Evolutionary conservation across 2,113 vertebrate genomes (phyloP).

Genomic region (Onychostruthus taczanowskii): DNA sequence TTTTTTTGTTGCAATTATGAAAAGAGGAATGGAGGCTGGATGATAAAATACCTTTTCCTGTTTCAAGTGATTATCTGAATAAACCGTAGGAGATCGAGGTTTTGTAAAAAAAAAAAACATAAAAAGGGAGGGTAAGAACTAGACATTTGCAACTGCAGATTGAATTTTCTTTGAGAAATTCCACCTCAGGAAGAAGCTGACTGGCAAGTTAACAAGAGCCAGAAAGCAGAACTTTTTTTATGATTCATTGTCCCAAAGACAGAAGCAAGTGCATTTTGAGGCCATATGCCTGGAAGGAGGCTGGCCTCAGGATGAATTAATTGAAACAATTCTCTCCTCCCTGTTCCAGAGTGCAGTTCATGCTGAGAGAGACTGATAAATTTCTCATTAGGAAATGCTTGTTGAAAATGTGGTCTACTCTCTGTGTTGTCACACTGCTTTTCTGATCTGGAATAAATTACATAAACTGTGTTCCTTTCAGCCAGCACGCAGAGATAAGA

Average conservation of each 20-base stretch:
- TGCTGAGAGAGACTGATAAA: background rate
- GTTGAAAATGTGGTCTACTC: background rate
- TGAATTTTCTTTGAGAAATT: background rate
- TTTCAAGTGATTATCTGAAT: background rate
- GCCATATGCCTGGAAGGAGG: background rate
- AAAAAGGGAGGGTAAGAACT: background rate
- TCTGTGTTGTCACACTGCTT: background rate
- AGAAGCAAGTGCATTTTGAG: background rate
- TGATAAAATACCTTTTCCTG: background rate
- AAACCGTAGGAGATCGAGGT: background rate
- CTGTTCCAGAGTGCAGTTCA: background rate
- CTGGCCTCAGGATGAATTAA: background rate
- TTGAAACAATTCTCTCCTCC: background rate
- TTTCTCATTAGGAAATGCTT: conserved; percentile 8
- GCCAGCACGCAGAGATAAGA: background rate
- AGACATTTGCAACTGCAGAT: background rate
- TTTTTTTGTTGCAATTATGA: background rate
- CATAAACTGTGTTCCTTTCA: background rate
- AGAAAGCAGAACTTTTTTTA: background rate
- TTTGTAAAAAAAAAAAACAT: background rate
- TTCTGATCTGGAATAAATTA: background rate
- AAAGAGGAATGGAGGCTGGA: background rate
- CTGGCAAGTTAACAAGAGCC: background rate
- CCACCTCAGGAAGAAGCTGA: background rate
- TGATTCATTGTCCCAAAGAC: background rate